phyloP scores from a whole-genome alignment of 2,113 vertebrate genomes.

The Urocynchramus pylzowi region DNA sequence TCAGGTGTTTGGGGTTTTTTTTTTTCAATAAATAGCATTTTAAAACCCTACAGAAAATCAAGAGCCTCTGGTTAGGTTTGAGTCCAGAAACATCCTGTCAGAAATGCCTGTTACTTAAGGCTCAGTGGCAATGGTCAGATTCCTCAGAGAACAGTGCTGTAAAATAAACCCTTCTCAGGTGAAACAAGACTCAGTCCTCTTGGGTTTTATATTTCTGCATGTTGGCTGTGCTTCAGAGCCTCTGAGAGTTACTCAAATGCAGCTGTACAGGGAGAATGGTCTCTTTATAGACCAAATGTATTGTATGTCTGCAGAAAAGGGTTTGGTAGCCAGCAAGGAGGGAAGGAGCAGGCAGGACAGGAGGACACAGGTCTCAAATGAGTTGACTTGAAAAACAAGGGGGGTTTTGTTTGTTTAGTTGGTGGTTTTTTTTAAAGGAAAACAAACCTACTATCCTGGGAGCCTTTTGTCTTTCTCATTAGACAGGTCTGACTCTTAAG shows the following conservation, averaged over 20 bases:
- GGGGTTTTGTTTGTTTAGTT: background rate
- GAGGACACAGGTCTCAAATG: background rate
- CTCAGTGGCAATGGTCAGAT: background rate
- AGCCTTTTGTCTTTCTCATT: background rate
- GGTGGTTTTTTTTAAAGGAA: background rate
- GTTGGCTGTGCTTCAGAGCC: conserved; percentile 45
- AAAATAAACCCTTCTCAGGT: background rate
- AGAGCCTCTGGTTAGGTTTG: background rate
- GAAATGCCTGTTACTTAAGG: background rate
- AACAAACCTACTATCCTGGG: background rate
- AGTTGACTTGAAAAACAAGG: background rate
- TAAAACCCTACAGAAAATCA: background rate
- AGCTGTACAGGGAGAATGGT: conserved; percentile 44
- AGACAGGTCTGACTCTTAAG: background rate
- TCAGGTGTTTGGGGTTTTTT: background rate
- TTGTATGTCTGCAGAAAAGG: conserved; percentile 18
- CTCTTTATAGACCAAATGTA: conserved; percentile 13
- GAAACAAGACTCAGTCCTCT: conserved; percentile 16
- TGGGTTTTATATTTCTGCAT: conserved; percentile 39
- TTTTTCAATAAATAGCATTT: background rate
- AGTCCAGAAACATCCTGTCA: background rate
- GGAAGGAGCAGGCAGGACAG: background rate
- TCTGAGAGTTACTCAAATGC: background rate
- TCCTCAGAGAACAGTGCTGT: background rate
- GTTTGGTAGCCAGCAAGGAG: background rate